Evolutionary conservation across 2,888 invertebrate genomes (phyloP).

Genomic region (Flexamia atlantica): DNA sequence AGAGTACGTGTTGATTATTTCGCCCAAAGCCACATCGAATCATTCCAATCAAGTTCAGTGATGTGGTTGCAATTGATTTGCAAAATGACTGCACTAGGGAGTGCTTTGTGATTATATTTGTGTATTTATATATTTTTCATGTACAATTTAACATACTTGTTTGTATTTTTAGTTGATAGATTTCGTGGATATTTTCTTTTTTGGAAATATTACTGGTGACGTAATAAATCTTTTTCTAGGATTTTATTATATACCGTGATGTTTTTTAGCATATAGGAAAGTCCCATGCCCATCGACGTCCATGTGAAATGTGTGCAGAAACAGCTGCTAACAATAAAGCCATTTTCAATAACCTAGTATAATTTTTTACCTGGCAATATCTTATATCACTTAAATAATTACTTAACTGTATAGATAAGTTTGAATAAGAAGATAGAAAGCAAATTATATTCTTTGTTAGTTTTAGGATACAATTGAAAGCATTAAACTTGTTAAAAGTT

Average conservation of each 20-base stretch:
- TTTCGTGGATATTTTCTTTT: conserved; percentile 52
- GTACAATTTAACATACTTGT: conserved; percentile 61
- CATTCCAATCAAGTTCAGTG: conserved; percentile 60
- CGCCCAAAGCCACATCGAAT: conserved; percentile 54
- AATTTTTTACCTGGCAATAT: background rate
- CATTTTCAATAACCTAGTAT: conserved; percentile 42
- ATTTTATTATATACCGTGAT: conserved; percentile 57
- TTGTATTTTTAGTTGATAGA: conserved; percentile 54
- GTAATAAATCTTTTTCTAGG: conserved; percentile 48
- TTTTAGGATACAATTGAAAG: no score
- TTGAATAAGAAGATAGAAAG: no score
- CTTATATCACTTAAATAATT: no score
- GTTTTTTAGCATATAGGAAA: conserved; percentile 35
- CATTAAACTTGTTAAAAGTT: no score
- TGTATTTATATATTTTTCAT: conserved; percentile 59
- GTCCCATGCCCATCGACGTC: conserved; percentile 48
- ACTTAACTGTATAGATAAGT: no score
- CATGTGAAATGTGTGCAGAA: conserved; percentile 52
- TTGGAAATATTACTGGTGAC: conserved; percentile 47
- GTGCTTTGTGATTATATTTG: conserved; percentile 59
- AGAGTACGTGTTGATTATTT: conserved; percentile 50
- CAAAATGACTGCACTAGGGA: conserved; percentile 52
- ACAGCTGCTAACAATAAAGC: conserved; percentile 45
- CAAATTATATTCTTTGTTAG: no score
- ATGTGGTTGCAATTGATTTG: conserved; percentile 38